These are phyloP conservation scores for Myanophis thanlyinensis DNA, from an alignment of 2,113 vertebrate species.

Conservation along the genomic window DNA sequence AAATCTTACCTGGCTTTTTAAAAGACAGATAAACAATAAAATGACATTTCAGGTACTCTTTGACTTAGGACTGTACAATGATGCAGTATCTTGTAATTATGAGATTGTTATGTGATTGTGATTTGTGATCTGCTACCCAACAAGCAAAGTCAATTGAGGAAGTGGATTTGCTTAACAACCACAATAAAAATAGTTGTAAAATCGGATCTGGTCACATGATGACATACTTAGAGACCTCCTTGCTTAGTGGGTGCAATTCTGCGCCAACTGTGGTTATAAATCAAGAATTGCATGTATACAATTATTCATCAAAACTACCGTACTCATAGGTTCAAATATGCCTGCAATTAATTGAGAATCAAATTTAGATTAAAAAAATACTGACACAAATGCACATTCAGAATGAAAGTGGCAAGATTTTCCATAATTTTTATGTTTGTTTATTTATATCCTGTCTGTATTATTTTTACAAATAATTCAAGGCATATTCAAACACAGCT, in stretches of 20 bases:
- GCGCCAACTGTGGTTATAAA: not conserved
- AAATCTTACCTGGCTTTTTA: too few species aligned
- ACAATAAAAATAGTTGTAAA: not conserved
- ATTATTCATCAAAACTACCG: not conserved
- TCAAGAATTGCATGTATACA: not conserved
- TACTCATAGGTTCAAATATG: too few species aligned
- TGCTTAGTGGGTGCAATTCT: not conserved
- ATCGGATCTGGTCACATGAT: not conserved
- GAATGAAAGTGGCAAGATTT: not conserved
- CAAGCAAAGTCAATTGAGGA: not conserved
- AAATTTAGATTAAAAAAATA: not conserved
- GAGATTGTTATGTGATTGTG: not conserved
- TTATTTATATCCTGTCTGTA: not conserved
- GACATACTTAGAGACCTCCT: not conserved
- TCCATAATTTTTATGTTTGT: not conserved
- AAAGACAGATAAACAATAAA: too few species aligned
- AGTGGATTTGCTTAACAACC: not conserved
- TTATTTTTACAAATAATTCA: not conserved
- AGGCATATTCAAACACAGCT: not conserved
- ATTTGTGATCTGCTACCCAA: not conserved
- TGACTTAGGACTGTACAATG: too few species aligned
- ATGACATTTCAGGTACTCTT: too few species aligned
- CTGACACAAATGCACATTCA: not conserved
- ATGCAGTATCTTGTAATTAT: not conserved
- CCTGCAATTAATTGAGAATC: not conserved